Percentiles rank a stretch among this genome's conserved stretches.
These are phyloP conservation scores for Pentamera pediparva DNA, from an alignment of 53 echinoderm and acorn worm species.

Conservation along the genomic window DNA sequence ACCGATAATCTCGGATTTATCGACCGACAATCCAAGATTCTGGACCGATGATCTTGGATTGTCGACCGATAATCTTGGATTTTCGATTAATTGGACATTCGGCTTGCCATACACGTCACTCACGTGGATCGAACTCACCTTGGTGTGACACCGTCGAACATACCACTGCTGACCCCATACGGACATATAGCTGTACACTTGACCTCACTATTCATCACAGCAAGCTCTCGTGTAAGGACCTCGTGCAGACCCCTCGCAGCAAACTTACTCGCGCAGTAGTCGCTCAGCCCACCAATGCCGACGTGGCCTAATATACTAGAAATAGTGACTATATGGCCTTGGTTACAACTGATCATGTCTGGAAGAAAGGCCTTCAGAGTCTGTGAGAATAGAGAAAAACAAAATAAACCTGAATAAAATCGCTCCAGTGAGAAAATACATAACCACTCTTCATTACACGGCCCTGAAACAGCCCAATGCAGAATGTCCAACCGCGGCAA, in stretches of 20 bases:
- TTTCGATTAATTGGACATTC: too few relatives aligned
- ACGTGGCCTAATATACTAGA: slow-evolving; percentile 73
- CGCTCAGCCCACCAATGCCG: slow-evolving; percentile 66
- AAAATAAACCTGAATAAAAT: too few relatives aligned
- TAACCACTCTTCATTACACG: too few relatives aligned
- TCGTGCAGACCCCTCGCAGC: slow-evolving; percentile 90
- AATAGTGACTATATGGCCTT: slow-evolving; percentile 90
- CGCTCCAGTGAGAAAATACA: too few relatives aligned
- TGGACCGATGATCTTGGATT: too few relatives aligned
- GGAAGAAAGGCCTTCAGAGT: slow-evolving; percentile 94
- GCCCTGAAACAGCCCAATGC: too few relatives aligned
- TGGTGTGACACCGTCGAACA: slow-evolving; percentile 76
- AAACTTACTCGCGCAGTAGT: slow-evolving; percentile 93
- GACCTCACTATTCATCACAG: slow-evolving; percentile 56
- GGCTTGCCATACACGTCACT: too few relatives aligned
- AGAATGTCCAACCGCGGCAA: too few relatives aligned
- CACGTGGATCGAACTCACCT: too few relatives aligned
- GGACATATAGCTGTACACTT: slow-evolving; percentile 88
- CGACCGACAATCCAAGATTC: too few relatives aligned
- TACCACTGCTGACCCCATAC: slow-evolving; percentile 75
- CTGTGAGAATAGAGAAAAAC: slow-evolving; percentile 42
- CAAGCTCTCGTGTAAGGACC: slow-evolving; percentile 59
- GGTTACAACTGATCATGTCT: slow-evolving; percentile 68
- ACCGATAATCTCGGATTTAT: too few relatives aligned
- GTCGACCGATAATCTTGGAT: too few relatives aligned